Conservation (phyloP, 2,113 vertebrate species). For the Erythrocercus mccallii region DNA sequence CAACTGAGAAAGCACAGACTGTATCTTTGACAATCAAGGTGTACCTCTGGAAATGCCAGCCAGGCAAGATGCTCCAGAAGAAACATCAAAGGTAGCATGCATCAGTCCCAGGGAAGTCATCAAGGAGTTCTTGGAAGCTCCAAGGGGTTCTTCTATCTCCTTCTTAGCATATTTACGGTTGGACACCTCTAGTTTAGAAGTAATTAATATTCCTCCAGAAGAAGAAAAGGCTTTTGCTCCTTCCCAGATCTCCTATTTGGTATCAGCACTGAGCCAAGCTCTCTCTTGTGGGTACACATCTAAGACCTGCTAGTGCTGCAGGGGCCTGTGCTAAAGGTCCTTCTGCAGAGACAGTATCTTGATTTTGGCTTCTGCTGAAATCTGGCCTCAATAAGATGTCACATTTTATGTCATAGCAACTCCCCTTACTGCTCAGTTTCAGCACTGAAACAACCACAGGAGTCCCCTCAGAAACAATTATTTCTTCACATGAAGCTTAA, state of each 20-base stretch:
- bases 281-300: not conserved
- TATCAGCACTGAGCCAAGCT: not conserved
- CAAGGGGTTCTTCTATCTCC: not conserved
- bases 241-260: not conserved
- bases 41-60: not conserved
- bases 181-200: not conserved
- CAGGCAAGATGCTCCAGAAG: not conserved
- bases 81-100: not conserved
- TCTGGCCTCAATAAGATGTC: not conserved
- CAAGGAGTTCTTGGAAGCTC: not conserved
- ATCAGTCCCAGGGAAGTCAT: not conserved
- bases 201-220: not conserved
- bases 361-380: not conserved
- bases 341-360: not conserved
- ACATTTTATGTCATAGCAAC: not conserved
- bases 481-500: not conserved
- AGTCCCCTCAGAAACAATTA: not conserved
- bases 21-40: not conserved
- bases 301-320: not conserved
- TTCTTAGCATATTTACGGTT: not conserved
- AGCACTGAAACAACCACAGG: not conserved
- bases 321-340: not conserved
- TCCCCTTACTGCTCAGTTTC: not conserved
- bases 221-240: not conserved
- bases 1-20: not conserved